Evolutionary conservation across 1,140 invertebrate species (phyloP).

Genomic region (Carposina sasakii): DNA sequence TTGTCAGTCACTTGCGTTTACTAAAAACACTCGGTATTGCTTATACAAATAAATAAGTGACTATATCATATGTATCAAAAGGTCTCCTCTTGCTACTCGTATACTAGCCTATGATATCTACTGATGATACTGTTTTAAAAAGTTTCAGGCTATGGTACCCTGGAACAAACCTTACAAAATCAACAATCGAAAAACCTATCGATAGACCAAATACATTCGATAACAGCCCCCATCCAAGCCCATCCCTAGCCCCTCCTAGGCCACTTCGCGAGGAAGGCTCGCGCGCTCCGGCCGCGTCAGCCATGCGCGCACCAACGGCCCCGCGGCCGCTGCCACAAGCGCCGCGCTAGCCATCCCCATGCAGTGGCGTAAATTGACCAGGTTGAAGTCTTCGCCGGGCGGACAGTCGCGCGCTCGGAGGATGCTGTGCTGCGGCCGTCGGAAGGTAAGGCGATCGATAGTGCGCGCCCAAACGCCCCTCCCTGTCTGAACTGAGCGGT

Average conservation of each 20-base stretch:
- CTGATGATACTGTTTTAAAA: too few species aligned
- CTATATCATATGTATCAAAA: too few species aligned
- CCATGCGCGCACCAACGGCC: conserved; percentile 55
- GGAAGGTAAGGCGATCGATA: conserved; percentile 79
- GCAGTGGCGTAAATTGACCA: conserved; percentile 83
- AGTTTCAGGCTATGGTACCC: too few species aligned
- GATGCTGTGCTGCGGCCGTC: conserved; percentile 90
- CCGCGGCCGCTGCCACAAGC: conserved; percentile 53
- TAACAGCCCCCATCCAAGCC: too few species aligned
- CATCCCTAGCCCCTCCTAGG: conserved; percentile 39
- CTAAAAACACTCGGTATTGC: too few species aligned
- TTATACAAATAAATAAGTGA: too few species aligned
- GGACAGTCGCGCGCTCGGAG: conserved; percentile 83
- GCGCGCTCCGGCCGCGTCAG: conserved; percentile 59
- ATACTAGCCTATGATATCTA: too few species aligned
- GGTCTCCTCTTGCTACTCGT: too few species aligned
- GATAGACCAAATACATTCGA: too few species aligned
- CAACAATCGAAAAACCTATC: too few species aligned
- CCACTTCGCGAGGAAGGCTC: conserved; percentile 60
- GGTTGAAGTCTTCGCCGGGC: conserved; percentile 79
- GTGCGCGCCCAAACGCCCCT: conserved; percentile 64
- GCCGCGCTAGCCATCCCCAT: conserved; percentile 70
- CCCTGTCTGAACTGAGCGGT: conserved; percentile 54
- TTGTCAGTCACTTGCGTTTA: too few species aligned
- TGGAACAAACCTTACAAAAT: too few species aligned